Base-by-base conservation (phyloP, 2,888 invertebrate species). In the Andricus quercusramuli region DNA sequence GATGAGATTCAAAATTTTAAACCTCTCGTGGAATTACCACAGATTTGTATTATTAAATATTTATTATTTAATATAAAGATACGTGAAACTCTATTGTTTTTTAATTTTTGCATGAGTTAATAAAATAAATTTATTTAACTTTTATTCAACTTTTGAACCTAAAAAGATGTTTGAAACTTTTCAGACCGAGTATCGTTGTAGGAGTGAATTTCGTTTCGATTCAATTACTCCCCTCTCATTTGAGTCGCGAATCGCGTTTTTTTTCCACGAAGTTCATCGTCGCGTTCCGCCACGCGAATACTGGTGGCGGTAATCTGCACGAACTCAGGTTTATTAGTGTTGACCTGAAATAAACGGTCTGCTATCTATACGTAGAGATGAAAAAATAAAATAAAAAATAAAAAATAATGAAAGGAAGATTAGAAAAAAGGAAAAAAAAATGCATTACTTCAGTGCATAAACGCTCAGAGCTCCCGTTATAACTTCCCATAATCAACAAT, bases 401-500 rank as follows among this genome's bases (percentile, higher is more conserved):
- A 15, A 67, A 67, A 67, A 0, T 37, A 37, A 37, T 37, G 20
- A 2, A 13, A 15, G 56, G 9, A 56, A 56, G 56, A n/a, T 56
- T 56, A 56, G n/a, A 56, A 56, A 56, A 56, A 56, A 2, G 25
- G 22, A 67, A 67, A 67, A 67, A 3, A 67, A 13, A 15, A 67
- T 67, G 41, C 67, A 13, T 67, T 68, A 47, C 25, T 47, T 67
- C 6, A 68, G 25, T 83, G 81, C 80, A 83, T 83, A 84, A 84
- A 82, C 15, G 83, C 83, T 83, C 67, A 47, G 51, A 77, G 78
- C 65, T 84, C 77, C 83, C 84, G 84, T 84, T 85, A 85, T 83
- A 83, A 83, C 84, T 84, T 86, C 83, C 83, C 85, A 84, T 84
- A 79, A 83, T 83, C 83, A 82, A 79, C 82, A 83, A 84, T 85